These are phyloP conservation scores for Lucilia cuprina DNA, from an alignment of 1,140 invertebrate species.

Conservation along the genomic window DNA sequence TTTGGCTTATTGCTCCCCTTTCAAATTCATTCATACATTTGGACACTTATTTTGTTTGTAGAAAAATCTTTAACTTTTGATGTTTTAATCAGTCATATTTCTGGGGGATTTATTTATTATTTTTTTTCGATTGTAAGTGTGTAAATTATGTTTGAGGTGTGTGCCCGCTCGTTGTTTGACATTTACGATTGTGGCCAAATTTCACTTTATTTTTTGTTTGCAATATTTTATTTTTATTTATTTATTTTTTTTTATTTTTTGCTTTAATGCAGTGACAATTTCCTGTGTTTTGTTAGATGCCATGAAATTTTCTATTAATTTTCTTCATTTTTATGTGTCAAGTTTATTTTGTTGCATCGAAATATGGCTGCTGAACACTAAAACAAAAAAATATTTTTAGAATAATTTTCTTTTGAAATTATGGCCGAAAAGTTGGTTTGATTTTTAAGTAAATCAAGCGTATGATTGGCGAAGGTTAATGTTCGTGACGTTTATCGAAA, in stretches of 20 bases:
- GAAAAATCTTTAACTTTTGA: constrained; percentile 9
- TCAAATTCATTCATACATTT: not conserved
- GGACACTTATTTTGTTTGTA: constrained; percentile 9
- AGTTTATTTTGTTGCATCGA: not conserved
- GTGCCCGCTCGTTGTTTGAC: not conserved
- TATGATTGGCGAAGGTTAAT: constrained; percentile 21
- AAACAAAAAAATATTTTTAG: not conserved
- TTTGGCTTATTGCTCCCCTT: no score
- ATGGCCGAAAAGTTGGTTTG: constrained; percentile 23
- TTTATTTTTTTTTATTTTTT: not conserved
- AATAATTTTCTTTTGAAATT: not conserved
- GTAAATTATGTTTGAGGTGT: not conserved
- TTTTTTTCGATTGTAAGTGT: no score
- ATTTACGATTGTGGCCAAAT: not conserved
- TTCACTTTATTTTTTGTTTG: constrained; percentile 1
- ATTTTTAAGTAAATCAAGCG: constrained; percentile 28
- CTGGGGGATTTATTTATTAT: not conserved
- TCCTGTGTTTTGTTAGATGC: constrained; percentile 23
- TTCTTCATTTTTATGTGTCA: constrained; percentile 31
- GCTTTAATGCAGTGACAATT: not conserved
- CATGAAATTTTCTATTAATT: constrained; percentile 34
- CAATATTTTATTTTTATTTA: not conserved
- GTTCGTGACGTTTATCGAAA: not conserved
- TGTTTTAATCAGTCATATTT: constrained; percentile 26
- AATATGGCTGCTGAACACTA: not conserved